Base-by-base conservation (phyloP, 2,888 invertebrate genomes). In the Acronicta psi region DNA sequence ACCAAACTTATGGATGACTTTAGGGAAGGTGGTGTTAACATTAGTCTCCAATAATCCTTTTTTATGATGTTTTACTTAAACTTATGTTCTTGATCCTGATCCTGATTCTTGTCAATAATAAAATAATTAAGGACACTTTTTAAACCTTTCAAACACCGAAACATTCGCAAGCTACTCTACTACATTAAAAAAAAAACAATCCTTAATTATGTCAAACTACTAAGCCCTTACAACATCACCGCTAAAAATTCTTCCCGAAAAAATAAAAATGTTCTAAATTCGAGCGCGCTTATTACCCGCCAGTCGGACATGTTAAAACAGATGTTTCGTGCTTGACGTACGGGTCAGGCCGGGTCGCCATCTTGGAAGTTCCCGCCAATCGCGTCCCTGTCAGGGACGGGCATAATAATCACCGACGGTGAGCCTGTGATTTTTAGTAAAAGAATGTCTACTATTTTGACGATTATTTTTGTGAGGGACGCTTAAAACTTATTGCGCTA, bases 331-430 rank as follows among this genome's bases (percentile, higher is more conserved):
- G 82, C 86, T 87, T 93, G 93, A 93, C 89, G 89, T 87, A 92
- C 90, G 88, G 92, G 92, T 93, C 93, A 92, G 89, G 82, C 84
- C 81, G 87, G 92, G 92, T 92, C 89, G 90, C 93, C 92, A 92
- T 92, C 90, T 91, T 90, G 89, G 79, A 69, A 86, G 83, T 86
- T 88, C 89, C 85, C 90, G 89, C 91, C 91, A 91, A 89, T 91
- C 87, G 83, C 83, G 84, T 83, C 87, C 87, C 88, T 89, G 92
- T 88, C 90, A 89, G 84, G 89, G 80, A 75, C 82, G 83, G 81
- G 86, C 87, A 85, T 88, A 87, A 90, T 91, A 91, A 93, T 92
- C 91, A 91, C 89, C 81, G 67, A 29, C 25, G 9, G 10, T 29
- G 29, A 62, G n/a, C 13, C 64, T 68, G 61, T 68, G 70, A 70